Percentiles rank a stretch among this genome's conserved stretches.
These are phyloP conservation scores for Thera obeliscata DNA, from an alignment of 2,888 invertebrate genomes.

Conservation along the genomic window DNA sequence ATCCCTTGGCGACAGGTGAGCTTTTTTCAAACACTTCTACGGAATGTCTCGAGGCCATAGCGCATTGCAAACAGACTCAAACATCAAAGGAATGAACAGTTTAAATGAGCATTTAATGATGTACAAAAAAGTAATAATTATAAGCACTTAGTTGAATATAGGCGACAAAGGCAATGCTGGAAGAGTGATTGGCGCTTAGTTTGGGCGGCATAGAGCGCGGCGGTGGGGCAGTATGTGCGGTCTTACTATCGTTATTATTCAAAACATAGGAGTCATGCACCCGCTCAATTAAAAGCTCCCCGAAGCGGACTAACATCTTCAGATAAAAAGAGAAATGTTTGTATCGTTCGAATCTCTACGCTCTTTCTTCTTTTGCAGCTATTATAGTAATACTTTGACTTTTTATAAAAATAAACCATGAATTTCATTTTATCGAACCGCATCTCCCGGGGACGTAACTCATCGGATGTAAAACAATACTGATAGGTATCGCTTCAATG, in stretches of 20 bases:
- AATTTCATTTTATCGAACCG: conserved; percentile 73
- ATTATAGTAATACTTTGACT: conserved; percentile 71
- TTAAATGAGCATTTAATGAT: no score
- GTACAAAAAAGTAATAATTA: no score
- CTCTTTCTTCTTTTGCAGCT: conserved; percentile 71
- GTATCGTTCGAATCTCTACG: conserved; percentile 62
- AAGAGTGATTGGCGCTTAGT: conserved; percentile 48
- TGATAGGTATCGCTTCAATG: conserved; percentile 70
- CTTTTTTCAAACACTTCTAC: conserved; percentile 32
- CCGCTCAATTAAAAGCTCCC: conserved; percentile 72
- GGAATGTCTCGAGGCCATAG: conserved; percentile 25
- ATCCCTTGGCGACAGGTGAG: conserved; percentile 37
- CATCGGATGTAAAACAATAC: conserved; percentile 77
- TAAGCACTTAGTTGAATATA: conserved; percentile 25
- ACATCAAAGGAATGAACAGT: conserved; percentile 22
- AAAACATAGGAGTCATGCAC: conserved; percentile 75
- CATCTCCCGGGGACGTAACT: conserved; percentile 68
- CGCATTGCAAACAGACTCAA: conserved; percentile 14
- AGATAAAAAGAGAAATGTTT: conserved; percentile 61
- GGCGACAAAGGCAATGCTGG: conserved; percentile 24
- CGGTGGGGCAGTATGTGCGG: conserved; percentile 56
- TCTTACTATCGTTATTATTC: conserved; percentile 71
- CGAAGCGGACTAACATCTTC: conserved; percentile 66
- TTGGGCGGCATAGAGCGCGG: conserved; percentile 42
- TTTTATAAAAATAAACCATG: conserved; percentile 69